Conservation (phyloP, 2,797 vertebrate genomes). For the Margarornis squamiger region DNA sequence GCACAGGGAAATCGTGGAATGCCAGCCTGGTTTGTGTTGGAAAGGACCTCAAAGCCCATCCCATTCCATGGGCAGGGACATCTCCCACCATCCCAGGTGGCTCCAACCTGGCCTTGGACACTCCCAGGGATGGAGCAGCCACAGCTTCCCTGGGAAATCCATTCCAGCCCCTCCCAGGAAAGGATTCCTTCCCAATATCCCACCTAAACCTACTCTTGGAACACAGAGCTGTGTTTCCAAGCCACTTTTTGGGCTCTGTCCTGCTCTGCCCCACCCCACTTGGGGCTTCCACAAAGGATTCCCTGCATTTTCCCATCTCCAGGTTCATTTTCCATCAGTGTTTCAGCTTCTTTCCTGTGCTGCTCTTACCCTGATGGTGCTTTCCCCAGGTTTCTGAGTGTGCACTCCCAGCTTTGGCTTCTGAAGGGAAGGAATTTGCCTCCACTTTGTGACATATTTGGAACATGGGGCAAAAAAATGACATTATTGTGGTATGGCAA, state of each 20-base stretch:
- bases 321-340: neutral
- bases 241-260: neutral
- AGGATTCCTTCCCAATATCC: neutral
- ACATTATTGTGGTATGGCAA: rapidly evolving
- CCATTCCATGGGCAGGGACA: neutral
- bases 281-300: neutral
- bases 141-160: neutral
- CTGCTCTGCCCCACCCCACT: neutral
- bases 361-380: rapidly evolving
- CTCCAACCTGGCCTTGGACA: neutral
- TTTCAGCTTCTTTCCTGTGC: neutral
- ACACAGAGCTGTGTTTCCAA: neutral
- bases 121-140: neutral
- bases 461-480: neutral
- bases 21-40: neutral
- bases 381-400: neutral
- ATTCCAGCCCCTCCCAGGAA: neutral
- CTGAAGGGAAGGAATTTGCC: neutral
- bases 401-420: neutral
- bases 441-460: neutral
- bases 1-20: neutral
- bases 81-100: rapidly evolving
- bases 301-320: neutral
- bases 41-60: neutral
- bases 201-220: neutral